Evolutionary conservation across 1,140 invertebrate species (phyloP), one percentile per base, ranked within the genome.

Genomic region (Eurosta solidaginis): DNA sequence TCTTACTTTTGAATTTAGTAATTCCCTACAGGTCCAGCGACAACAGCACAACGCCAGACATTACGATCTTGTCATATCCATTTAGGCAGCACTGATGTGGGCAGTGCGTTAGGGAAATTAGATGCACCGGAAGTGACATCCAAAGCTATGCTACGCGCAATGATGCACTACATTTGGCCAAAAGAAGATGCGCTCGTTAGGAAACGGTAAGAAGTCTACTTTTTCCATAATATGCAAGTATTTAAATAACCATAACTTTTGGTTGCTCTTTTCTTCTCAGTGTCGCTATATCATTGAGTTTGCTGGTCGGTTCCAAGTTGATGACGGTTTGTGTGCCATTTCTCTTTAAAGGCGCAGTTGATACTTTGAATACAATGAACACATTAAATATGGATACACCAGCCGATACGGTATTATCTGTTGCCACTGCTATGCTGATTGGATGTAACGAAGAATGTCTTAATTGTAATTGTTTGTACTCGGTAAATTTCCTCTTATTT

Each of bases 241-340:
- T 40, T 76, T 79, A 76, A 77, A 76, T 82, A 50, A 20, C 14
- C 45, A n/a, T 27, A 14, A 36, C 45, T 77, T 80, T 77, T 12
- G 1, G 0, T 42, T 0, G n/a, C n/a, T 40, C 10, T 68, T 74
- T 12, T 20, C 3, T 20, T 29, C 74, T 68, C 68, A 91, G 97
- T 79, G 98, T 99, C 17, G 91, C 95, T 82, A 82, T 96, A 44
- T 96, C 98, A 10, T 81, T 99, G 27, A 91, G 92, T 49, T 89
- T 97, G 54, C 88, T 97, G 36, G 90, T 94, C 63, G 92, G 93
- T 47, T 95, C 96, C 29, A 96, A 98, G 90, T 83, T 97, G 33
- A 85, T 98, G 79, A 99, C 97, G 86, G 96, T 99, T 3, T 89
- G 92, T 80, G 97, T 99, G 5, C 98, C 98, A n/a, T 99, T 99